phyloP scores from a whole-genome alignment of 2,113 vertebrate genomes.

The Catharus bicknelli region DNA sequence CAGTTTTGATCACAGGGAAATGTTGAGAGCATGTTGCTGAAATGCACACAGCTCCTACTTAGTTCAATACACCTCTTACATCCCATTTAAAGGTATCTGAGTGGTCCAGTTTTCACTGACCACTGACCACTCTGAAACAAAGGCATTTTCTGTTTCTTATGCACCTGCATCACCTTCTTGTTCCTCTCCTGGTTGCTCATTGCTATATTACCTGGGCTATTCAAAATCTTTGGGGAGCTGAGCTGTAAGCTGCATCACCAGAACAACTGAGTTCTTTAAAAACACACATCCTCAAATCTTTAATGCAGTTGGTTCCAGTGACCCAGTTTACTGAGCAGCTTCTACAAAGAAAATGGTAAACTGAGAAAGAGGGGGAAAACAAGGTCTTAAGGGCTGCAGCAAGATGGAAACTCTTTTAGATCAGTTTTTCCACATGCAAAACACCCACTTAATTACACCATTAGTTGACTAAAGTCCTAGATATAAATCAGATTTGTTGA shows the following conservation, averaged over 20 bases:
- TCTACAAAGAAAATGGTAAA: background rate
- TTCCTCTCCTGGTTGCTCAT: background rate
- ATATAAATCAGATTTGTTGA: slow-evolving; percentile 10
- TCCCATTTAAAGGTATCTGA: background rate
- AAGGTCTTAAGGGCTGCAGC: background rate
- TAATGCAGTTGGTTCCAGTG: background rate
- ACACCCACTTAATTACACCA: background rate
- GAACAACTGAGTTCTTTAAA: background rate
- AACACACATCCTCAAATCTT: background rate
- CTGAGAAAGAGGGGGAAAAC: background rate
- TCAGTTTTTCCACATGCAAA: background rate
- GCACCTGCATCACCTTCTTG: background rate
- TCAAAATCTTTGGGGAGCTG: background rate
- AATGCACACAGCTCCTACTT: background rate
- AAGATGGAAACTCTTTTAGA: background rate
- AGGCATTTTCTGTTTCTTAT: background rate
- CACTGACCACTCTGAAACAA: background rate
- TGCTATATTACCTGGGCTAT: background rate
- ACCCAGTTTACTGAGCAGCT: background rate
- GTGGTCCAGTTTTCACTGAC: background rate
- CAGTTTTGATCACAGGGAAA: background rate
- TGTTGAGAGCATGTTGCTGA: background rate
- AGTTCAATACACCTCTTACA: accelerated
- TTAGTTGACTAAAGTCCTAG: slow-evolving; percentile 5
- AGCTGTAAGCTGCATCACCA: background rate